A percentile compares a stretch with the other conserved stretches of the same genome.
Conservation (phyloP, 2,113 vertebrate species). For the Ariopsis seemanni region DNA sequence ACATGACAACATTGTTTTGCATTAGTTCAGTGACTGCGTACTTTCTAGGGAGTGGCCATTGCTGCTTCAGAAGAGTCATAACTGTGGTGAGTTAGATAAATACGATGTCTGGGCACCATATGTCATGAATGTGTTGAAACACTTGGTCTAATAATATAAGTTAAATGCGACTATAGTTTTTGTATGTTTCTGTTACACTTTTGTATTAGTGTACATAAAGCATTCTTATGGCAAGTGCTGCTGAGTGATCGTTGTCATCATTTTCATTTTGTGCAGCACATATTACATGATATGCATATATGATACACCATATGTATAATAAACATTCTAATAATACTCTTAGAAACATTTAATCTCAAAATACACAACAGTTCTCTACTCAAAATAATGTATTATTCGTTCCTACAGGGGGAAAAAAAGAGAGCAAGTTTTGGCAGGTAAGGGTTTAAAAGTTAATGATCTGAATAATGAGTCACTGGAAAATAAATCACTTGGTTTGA, state of each 20-base stretch:
- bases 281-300: neutral
- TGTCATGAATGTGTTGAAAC: conserved; percentile 11
- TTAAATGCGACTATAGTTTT: neutral
- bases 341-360: conserved; percentile 3
- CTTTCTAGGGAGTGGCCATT: conserved; percentile 46
- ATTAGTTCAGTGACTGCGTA: conserved; percentile 45
- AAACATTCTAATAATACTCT: neutral
- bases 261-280: neutral
- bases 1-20: conserved; percentile 54
- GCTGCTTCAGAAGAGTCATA: conserved; percentile 19
- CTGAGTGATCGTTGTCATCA: neutral
- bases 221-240: neutral
- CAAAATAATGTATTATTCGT: conserved; percentile 30
- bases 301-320: neutral
- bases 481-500: conserved; percentile 36
- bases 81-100: conserved; percentile 35
- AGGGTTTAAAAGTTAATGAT: conserved; percentile 18
- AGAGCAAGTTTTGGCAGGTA: neutral
- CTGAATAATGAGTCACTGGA: conserved; percentile 19
- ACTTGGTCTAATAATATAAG: neutral
- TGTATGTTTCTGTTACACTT: neutral
- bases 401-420: neutral
- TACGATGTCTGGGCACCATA: conserved; percentile 24
- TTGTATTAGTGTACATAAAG: neutral
- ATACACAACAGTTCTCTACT: conserved; percentile 33